phyloP scores from a whole-genome alignment of 1,140 invertebrate genomes.

The Drosophila rhopaloa region DNA sequence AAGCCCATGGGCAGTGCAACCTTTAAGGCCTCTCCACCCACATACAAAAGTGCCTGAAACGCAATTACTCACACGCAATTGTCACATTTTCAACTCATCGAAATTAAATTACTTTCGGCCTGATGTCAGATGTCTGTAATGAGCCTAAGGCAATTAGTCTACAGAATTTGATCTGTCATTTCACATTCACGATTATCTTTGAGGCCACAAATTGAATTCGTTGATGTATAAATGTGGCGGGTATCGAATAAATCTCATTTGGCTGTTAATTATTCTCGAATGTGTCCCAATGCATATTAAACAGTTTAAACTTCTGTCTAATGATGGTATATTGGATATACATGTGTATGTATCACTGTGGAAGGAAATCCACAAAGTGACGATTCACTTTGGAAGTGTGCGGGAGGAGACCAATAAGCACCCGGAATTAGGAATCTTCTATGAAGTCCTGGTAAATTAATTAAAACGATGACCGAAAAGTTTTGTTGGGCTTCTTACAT shows the following conservation, averaged over 20 bases:
- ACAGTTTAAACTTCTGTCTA: neutral
- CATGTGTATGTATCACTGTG: no score
- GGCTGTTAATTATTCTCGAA: conserved; percentile 18
- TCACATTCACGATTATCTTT: conserved; percentile 34
- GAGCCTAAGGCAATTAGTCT: conserved; percentile 17
- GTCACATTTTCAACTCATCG: conserved; percentile 25
- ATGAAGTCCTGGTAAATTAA: no score
- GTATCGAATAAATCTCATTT: conserved; percentile 28
- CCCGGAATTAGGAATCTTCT: no score
- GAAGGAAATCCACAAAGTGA: no score
- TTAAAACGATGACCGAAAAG: no score
- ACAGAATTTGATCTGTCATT: conserved; percentile 40
- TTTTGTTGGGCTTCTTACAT: no score
- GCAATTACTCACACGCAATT: conserved; percentile 6
- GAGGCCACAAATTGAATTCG: conserved; percentile 37
- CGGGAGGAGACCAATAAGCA: no score
- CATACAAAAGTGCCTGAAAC: neutral
- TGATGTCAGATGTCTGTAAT: neutral
- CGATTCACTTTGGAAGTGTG: no score
- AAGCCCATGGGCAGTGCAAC: conserved; percentile 1
- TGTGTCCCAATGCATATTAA: conserved; percentile 18
- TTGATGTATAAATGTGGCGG: conserved; percentile 7
- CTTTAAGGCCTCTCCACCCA: neutral
- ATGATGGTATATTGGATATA: neutral
- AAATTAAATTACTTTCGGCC: conserved; percentile 37